A percentile compares a stretch with the other conserved stretches of the same genome.
These are phyloP conservation scores for Diplazon laetatorius DNA, from an alignment of 2,888 invertebrate species.

Conservation along the genomic window DNA sequence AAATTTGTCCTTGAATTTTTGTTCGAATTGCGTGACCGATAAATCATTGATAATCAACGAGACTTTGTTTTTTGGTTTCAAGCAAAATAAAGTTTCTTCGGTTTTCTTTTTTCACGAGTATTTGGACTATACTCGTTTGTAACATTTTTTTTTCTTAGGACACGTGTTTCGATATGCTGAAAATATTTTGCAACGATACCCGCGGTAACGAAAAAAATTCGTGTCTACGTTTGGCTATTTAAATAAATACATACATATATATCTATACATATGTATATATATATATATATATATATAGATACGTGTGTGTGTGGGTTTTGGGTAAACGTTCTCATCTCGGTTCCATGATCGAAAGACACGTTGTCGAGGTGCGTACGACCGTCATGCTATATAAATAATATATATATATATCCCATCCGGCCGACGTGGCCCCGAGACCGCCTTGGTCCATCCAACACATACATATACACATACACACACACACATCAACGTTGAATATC, in stretches of 20 bases:
- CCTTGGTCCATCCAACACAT: slow-evolving; percentile 14
- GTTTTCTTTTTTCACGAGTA: slow-evolving; percentile 17
- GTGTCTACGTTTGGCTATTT: too few relatives aligned
- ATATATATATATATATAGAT: not conserved
- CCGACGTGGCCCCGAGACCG: slow-evolving; percentile 42
- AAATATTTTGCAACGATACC: too few relatives aligned
- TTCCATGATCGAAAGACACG: slow-evolving; percentile 35
- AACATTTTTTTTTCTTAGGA: slow-evolving; percentile 15
- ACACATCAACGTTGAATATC: slow-evolving; percentile 48
- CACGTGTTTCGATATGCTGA: too few relatives aligned
- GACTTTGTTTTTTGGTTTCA: slow-evolving; percentile 43
- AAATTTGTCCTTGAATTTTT: too few relatives aligned
- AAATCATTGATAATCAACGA: slow-evolving; percentile 5
- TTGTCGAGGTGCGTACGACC: slow-evolving; percentile 30
- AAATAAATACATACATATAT: not conserved
- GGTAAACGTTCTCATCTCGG: slow-evolving; percentile 45
- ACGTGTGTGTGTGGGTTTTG: not conserved
- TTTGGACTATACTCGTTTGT: slow-evolving; percentile 29
- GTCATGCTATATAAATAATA: too few relatives aligned
- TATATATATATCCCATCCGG: too few relatives aligned
- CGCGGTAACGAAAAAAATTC: too few relatives aligned
- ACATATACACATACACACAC: too few relatives aligned
- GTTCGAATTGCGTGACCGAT: not conserved
- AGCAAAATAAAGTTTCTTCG: slow-evolving; percentile 33
- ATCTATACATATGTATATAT: not conserved